A percentile compares a stretch with the other conserved stretches of the same genome.
Evolutionary conservation across 2,888 invertebrate species (phyloP).

Genomic region (Barypeithes pellucidus): DNA sequence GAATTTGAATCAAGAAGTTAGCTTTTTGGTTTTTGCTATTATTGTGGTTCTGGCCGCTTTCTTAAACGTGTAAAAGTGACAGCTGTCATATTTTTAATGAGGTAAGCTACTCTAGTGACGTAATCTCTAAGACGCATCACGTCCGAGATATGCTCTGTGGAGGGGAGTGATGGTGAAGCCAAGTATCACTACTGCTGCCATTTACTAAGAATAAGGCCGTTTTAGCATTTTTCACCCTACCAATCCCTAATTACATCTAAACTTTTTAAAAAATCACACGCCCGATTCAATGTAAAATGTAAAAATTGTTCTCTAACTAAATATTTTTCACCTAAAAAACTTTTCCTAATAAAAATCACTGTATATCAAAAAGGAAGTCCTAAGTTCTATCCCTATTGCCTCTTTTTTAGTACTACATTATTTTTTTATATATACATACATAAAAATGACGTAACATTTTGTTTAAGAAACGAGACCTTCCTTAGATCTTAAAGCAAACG

Average conservation of each 20-base stretch:
- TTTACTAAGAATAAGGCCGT: no score
- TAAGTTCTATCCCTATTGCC: conserved; percentile 28
- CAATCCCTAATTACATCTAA: conserved; percentile 1
- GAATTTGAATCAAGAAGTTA: no score
- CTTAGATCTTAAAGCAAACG: background rate
- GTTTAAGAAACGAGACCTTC: background rate
- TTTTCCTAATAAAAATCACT: conserved; percentile 27
- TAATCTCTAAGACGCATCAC: no score
- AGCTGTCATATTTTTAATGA: no score
- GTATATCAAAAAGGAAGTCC: conserved; percentile 37
- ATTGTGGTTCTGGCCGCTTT: no score
- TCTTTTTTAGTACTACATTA: conserved; percentile 25
- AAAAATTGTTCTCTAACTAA: conserved; percentile 23
- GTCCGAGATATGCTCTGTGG: no score
- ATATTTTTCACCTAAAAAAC: conserved; percentile 15
- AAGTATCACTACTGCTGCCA: no score
- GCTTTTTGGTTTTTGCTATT: no score
- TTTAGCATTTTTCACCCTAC: background rate
- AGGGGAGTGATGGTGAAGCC: no score
- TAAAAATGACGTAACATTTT: background rate
- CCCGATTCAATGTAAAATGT: conserved; percentile 17
- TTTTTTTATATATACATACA: conserved; percentile 21
- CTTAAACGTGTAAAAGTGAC: no score
- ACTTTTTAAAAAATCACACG: conserved; percentile 18
- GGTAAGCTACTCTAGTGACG: no score